Conservation (phyloP, 1,140 invertebrate genomes). For the Drosophila lacteicornis region DNA sequence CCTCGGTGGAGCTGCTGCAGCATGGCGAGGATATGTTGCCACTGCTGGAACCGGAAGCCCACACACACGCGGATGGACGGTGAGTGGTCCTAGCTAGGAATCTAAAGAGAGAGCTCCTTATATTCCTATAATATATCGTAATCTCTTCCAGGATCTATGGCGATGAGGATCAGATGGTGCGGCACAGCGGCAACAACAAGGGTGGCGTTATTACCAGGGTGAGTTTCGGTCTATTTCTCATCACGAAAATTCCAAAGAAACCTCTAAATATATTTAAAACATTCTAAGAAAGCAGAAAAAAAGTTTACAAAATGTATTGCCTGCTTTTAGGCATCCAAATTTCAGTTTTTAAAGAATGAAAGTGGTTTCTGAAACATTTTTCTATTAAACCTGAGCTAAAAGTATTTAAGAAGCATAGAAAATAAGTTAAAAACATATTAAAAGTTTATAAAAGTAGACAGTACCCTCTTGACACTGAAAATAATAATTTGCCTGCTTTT, state of each 20-base stretch:
- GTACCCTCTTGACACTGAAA: too few relatives aligned
- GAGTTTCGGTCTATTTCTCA: slow-evolving; percentile 4
- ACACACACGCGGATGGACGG: slow-evolving; percentile 46
- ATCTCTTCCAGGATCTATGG: slow-evolving; percentile 56
- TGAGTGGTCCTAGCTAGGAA: neutral
- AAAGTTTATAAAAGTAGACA: too few relatives aligned
- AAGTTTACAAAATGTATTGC: too few relatives aligned
- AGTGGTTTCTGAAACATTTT: too few relatives aligned
- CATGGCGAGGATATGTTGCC: slow-evolving; percentile 82
- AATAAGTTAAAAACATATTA: too few relatives aligned
- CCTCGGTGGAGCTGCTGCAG: slow-evolving; percentile 70
- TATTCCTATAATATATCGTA: neutral
- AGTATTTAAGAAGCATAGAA: too few relatives aligned
- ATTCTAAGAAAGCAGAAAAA: too few relatives aligned
- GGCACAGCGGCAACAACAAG: slow-evolving; percentile 42
- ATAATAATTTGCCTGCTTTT: too few relatives aligned
- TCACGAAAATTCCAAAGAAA: neutral
- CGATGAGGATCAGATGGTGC: slow-evolving; percentile 58
- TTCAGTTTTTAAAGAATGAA: too few relatives aligned
- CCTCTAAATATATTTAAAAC: too few relatives aligned
- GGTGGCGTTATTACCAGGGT: slow-evolving; percentile 42
- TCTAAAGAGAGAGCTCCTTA: fast-evolving
- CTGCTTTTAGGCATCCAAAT: too few relatives aligned
- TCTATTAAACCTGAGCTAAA: too few relatives aligned
- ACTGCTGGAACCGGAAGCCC: slow-evolving; percentile 66